Conservation (phyloP, 2,113 vertebrate genomes). For the Anser cygnoides region DNA sequence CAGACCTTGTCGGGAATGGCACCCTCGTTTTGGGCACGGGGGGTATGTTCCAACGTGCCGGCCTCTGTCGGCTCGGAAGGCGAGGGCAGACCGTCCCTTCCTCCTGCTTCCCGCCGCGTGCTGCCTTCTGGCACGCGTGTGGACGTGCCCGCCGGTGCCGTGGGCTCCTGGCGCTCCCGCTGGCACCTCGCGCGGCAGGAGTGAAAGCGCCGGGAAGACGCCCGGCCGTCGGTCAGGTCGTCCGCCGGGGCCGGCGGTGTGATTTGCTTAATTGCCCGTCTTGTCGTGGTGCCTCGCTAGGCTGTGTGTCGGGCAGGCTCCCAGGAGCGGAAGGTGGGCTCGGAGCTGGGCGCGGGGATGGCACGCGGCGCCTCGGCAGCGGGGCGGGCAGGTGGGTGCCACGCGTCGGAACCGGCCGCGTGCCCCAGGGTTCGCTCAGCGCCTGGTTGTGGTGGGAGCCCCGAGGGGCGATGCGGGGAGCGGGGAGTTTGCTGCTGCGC, state of each 20-base stretch:
- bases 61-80: neutral
- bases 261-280: neutral
- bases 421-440: neutral
- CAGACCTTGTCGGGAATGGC: neutral
- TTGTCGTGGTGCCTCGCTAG: neutral
- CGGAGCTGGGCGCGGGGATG: neutral
- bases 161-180: neutral
- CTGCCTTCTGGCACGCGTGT: neutral
- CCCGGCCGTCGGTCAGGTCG: no score
- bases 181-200: no score
- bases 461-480: no score
- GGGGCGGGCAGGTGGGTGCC: no score
- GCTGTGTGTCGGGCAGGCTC: neutral
- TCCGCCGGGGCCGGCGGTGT: no score
- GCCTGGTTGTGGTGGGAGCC: accelerated
- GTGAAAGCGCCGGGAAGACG: no score
- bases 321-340: neutral
- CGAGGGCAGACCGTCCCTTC: neutral
- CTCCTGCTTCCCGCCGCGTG: neutral
- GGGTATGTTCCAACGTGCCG: constrained; percentile 47
- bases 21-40: neutral
- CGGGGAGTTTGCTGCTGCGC: neutral
- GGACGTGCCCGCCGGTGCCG: neutral
- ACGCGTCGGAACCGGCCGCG: no score
- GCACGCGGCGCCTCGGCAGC: no score